Percentiles rank a stretch among this genome's conserved stretches.
Evolutionary conservation across 2,888 invertebrate species (phyloP).

Genomic region (Drosophila sordidapex): DNA sequence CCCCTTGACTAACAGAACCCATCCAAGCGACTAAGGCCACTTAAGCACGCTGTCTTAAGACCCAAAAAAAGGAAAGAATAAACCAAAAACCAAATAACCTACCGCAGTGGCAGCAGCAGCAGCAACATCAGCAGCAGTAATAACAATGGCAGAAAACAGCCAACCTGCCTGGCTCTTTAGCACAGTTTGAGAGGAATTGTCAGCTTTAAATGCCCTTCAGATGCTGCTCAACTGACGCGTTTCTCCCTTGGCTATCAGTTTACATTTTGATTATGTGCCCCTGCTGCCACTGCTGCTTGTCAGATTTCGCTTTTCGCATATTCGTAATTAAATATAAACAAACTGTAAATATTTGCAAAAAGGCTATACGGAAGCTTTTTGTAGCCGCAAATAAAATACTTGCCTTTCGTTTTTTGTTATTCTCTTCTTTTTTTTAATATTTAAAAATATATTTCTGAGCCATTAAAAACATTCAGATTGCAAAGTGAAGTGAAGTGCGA

Average conservation of each 20-base stretch:
- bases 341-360: conserved; percentile 79
- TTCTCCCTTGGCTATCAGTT: conserved; percentile 64
- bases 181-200: conserved; percentile 68
- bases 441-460: conserved; percentile 53
- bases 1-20: conserved; percentile 15
- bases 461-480: conserved; percentile 64
- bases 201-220: conserved; percentile 52
- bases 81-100: conserved; percentile 67
- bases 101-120: conserved; percentile 63
- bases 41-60: conserved; percentile 64
- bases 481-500: conserved; percentile 76
- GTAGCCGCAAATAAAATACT: conserved; percentile 49
- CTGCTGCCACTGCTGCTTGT: conserved; percentile 19
- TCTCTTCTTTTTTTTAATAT: conserved; percentile 15
- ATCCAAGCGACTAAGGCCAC: conserved; percentile 59
- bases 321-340: conserved; percentile 64
- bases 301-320: conserved; percentile 39
- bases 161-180: conserved; percentile 49
- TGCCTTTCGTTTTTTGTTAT: conserved; percentile 19
- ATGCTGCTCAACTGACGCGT: conserved; percentile 30
- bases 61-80: conserved; percentile 28
- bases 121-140: conserved; percentile 32
- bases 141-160: conserved; percentile 32
- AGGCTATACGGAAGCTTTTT: conserved; percentile 78
- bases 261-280: conserved; percentile 57